phyloP scores from a whole-genome alignment of 2,797 vertebrate species.

The Pantherophis alleghaniensis region DNA sequence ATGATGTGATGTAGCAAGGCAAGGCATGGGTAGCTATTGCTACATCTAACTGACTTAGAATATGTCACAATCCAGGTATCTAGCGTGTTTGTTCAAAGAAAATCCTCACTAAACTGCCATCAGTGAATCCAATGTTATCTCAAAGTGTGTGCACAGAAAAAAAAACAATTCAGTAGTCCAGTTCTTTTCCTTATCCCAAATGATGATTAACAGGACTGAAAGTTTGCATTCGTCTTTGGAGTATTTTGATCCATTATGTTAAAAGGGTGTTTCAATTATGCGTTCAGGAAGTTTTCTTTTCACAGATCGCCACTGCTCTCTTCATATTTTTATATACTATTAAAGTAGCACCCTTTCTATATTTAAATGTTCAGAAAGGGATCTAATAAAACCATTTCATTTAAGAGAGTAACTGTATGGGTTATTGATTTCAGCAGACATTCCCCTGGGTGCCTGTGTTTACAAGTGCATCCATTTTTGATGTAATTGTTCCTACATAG shows the following conservation, averaged over 20 bases:
- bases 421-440: background rate
- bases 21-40: no score
- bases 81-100: no score
- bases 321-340: background rate
- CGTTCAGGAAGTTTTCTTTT: background rate
- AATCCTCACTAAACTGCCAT: no score
- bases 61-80: no score
- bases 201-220: background rate
- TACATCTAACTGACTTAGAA: no score
- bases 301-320: background rate
- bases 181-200: no score
- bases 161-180: no score
- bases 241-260: background rate
- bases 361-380: background rate
- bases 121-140: no score
- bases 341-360: background rate
- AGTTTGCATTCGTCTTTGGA: background rate
- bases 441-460: background rate
- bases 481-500: background rate
- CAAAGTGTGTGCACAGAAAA: no score
- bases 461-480: background rate
- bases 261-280: background rate
- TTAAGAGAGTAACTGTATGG: background rate
- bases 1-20: no score
- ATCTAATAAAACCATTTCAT: background rate